Conservation (phyloP, 1,140 invertebrate species). For the Littorina saxatilis region DNA sequence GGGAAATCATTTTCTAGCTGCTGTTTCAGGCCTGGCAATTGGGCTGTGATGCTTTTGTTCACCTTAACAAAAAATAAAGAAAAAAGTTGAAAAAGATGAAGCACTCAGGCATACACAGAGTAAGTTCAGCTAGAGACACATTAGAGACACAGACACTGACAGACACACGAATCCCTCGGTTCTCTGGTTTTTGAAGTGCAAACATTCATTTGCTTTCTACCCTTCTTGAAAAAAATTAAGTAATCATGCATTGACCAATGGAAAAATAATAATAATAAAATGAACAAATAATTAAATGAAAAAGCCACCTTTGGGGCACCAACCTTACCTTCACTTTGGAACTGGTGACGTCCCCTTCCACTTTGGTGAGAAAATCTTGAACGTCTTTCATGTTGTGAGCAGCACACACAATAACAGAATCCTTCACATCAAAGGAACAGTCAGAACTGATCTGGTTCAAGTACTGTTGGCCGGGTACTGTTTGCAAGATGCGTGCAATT, state of each 20-base stretch:
- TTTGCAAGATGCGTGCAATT: neutral
- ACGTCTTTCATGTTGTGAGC: neutral
- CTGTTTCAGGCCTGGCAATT: neutral
- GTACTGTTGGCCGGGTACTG: neutral
- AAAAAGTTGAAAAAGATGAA: neutral
- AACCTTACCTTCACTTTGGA: conserved; percentile 1
- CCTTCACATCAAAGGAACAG: conserved; percentile 17
- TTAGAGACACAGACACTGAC: too few species aligned
- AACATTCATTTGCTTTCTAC: too few species aligned
- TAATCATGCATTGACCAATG: too few species aligned
- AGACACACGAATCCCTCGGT: too few species aligned
- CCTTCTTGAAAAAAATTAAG: too few species aligned
- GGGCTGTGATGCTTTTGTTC: neutral
- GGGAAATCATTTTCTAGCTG: conserved; percentile 15
- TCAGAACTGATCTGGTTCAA: neutral
- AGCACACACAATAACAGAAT: neutral
- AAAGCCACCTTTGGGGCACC: too few species aligned
- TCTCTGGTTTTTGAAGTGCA: too few species aligned
- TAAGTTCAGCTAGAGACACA: too few species aligned
- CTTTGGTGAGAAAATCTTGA: neutral
- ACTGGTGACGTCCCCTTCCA: neutral
- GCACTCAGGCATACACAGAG: too few species aligned
- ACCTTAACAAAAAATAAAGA: neutral
- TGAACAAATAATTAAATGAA: too few species aligned
- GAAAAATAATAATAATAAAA: too few species aligned